phyloP scores from a whole-genome alignment of 1,140 invertebrate genomes.

The Melipona quadrifasciata region DNA sequence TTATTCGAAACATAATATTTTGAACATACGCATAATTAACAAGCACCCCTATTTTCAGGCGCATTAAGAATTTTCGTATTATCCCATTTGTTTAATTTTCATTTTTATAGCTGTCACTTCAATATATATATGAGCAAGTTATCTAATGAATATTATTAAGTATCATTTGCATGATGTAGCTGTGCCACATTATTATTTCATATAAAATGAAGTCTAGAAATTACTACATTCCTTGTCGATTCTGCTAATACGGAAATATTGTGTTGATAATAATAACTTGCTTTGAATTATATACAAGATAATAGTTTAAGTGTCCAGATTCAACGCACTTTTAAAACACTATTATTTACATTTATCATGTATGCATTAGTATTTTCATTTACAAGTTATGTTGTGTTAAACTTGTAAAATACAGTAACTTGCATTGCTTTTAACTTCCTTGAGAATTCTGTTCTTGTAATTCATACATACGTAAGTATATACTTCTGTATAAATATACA shows the following conservation, averaged over 20 bases:
- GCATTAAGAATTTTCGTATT: slow-evolving; percentile 38
- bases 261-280: slow-evolving; percentile 45
- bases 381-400: neutral
- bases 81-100: slow-evolving; percentile 2
- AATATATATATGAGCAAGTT: slow-evolving; percentile 42
- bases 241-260: slow-evolving; percentile 19
- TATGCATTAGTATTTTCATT: slow-evolving; percentile 24
- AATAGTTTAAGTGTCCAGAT: slow-evolving; percentile 15
- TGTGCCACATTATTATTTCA: slow-evolving; percentile 13
- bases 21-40: slow-evolving; percentile 73
- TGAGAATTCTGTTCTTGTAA: slow-evolving; percentile 33
- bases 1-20: slow-evolving; percentile 58
- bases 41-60: slow-evolving; percentile 71
- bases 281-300: slow-evolving; percentile 40
- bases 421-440: slow-evolving; percentile 53
- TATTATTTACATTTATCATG: slow-evolving; percentile 57
- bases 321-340: slow-evolving; percentile 27
- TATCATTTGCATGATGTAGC: slow-evolving; percentile 48
- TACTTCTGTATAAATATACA: slow-evolving; percentile 25
- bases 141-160: slow-evolving; percentile 43
- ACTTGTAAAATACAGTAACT: slow-evolving; percentile 49
- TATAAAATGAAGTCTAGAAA: slow-evolving; percentile 3
- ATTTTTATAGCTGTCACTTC: slow-evolving; percentile 31
- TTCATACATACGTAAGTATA: slow-evolving; percentile 11
- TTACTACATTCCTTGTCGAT: slow-evolving; percentile 13